A percentile compares a stretch with the other conserved stretches of the same genome.
Conservation (phyloP, 2,113 vertebrate genomes). For the Corythoichthys intestinalis region DNA sequence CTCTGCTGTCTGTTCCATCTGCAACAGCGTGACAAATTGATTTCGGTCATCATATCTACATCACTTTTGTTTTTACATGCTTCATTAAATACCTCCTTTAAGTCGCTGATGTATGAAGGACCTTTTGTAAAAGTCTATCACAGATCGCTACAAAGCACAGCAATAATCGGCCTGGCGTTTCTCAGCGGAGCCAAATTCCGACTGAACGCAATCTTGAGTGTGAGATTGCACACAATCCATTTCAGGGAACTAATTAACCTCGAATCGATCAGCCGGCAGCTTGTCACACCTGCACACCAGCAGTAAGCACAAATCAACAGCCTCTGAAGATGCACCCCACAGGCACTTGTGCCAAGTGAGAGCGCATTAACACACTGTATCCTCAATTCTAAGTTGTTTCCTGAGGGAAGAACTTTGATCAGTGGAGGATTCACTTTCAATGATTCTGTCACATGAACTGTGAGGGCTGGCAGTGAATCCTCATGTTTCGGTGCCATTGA, state of each 20-base stretch:
- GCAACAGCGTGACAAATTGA: not conserved
- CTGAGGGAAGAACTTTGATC: not conserved
- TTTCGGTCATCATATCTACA: not conserved
- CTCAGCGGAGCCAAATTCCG: not conserved
- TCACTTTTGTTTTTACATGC: not conserved
- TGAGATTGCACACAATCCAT: conserved; percentile 27
- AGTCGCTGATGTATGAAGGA: conserved; percentile 4
- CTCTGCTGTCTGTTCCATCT: not conserved
- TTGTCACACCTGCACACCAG: conserved; percentile 33
- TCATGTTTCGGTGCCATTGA: too few relatives aligned
- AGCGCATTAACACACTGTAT: not conserved
- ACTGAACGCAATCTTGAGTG: not conserved
- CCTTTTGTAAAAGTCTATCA: not conserved
- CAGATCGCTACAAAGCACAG: not conserved
- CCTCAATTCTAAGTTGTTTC: not conserved
- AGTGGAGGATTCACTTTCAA: not conserved
- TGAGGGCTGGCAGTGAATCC: too few relatives aligned
- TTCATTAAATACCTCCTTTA: conserved; percentile 2
- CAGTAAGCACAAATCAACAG: not conserved
- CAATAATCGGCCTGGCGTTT: not conserved
- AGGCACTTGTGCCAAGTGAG: not conserved
- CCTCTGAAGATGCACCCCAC: conserved; percentile 7
- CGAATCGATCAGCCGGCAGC: conserved; percentile 33
- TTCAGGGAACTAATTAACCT: conserved; percentile 52
- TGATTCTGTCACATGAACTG: too few relatives aligned